Conservation (phyloP, 2,113 vertebrate genomes). For the Corythoichthys intestinalis region DNA sequence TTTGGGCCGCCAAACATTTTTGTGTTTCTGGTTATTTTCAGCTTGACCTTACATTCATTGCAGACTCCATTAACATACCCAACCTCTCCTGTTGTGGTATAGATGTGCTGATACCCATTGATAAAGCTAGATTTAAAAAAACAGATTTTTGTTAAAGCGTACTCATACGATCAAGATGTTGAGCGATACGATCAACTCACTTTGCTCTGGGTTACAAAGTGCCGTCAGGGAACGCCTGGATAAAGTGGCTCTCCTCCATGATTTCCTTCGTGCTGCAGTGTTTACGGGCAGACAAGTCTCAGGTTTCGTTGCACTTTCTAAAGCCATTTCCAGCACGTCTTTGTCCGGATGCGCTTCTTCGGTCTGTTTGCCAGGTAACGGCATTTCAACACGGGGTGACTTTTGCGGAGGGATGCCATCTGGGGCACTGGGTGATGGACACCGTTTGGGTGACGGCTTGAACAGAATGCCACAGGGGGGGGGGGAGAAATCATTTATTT, state of each 20-base stretch:
- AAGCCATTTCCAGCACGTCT: conserved; percentile 9
- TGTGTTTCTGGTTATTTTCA: background rate
- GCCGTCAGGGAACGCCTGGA: conserved; percentile 68
- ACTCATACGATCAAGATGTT: background rate
- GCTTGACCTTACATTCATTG: conserved; percentile 60
- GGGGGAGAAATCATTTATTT: too few species aligned
- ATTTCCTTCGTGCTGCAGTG: conserved; percentile 55
- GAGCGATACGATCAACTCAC: conserved; percentile 44
- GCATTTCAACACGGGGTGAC: conserved; percentile 45
- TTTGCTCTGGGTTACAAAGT: conserved; percentile 48
- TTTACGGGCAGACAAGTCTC: conserved; percentile 14
- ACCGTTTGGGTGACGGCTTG: conserved; percentile 25
- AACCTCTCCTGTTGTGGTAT: conserved; percentile 66
- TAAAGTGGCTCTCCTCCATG: conserved; percentile 72
- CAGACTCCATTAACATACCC: conserved; percentile 66
- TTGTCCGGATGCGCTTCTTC: conserved; percentile 17
- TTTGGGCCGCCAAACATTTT: too few species aligned
- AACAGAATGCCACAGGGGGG: conserved; percentile 11
- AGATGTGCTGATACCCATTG: conserved; percentile 61
- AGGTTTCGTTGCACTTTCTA: conserved; percentile 12
- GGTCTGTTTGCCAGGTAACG: background rate
- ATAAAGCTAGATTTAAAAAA: conserved; percentile 45
- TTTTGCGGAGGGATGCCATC: conserved; percentile 48
- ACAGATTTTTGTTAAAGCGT: background rate
- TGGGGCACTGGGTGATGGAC: conserved; percentile 28